Percentiles rank a stretch among this genome's conserved stretches.
phyloP scores from a whole-genome alignment of 2,113 vertebrate genomes.

The Platichthys stellatus region DNA sequence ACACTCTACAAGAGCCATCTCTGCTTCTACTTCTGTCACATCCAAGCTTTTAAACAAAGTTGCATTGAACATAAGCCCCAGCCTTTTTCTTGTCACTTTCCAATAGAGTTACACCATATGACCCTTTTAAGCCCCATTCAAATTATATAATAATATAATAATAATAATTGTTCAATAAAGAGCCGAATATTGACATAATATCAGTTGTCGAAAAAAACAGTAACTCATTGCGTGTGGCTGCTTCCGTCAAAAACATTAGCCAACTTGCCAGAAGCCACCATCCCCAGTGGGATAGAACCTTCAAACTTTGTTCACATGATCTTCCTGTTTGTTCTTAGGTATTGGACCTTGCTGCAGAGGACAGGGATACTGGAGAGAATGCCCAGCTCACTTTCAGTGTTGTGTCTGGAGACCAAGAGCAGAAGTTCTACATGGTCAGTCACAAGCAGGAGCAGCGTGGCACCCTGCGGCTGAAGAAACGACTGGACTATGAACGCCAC shows the following conservation, averaged over 20 bases:
- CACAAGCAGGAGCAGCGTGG: slow-evolving; percentile 84
- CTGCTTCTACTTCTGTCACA: no score
- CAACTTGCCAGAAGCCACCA: neutral
- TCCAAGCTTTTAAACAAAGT: no score
- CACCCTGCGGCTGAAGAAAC: slow-evolving; percentile 85
- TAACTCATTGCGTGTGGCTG: neutral
- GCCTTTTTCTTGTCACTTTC: no score
- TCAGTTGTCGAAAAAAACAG: no score
- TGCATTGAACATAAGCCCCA: no score
- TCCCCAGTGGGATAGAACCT: neutral
- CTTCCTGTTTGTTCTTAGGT: slow-evolving; percentile 50
- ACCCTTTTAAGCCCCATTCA: no score
- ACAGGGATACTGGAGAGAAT: slow-evolving; percentile 86
- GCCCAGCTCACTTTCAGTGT: slow-evolving; percentile 88
- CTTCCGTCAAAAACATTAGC: neutral
- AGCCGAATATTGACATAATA: no score
- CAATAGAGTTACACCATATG: no score
- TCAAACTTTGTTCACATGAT: neutral
- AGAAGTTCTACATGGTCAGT: slow-evolving; percentile 89
- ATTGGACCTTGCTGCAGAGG: slow-evolving; percentile 84
- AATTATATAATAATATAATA: no score
- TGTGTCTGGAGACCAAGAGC: slow-evolving; percentile 86
- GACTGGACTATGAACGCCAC: slow-evolving; percentile 87
- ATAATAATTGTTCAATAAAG: no score
- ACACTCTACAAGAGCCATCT: no score